These are phyloP conservation scores for Pecten maximus DNA, from an alignment of 2,888 invertebrate species.

Conservation along the genomic window DNA sequence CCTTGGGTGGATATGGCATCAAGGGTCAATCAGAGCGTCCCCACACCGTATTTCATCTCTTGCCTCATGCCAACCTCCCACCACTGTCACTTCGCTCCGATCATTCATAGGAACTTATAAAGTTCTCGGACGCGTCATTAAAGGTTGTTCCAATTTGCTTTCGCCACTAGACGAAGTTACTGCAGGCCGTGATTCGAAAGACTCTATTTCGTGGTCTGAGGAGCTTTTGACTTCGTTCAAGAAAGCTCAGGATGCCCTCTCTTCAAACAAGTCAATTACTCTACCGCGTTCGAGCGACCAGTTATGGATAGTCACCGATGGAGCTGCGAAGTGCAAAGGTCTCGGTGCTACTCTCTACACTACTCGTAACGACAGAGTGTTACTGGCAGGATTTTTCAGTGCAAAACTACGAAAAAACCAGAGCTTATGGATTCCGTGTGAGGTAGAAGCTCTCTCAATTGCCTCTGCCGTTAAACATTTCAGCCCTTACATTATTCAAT, in stretches of 20 bases:
- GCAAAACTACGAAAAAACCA: constrained; percentile 61
- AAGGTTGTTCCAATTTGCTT: constrained; percentile 48
- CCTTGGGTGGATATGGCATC: constrained; percentile 58
- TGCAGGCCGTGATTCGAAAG: constrained; percentile 53
- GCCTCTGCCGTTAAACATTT: constrained; percentile 62
- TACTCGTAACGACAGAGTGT: constrained; percentile 49
- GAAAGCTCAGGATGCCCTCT: no score
- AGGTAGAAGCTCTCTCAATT: constrained; percentile 63
- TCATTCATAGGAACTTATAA: constrained; percentile 35
- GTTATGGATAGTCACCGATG: constrained; percentile 60
- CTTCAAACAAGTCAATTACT: no score
- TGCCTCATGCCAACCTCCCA: constrained; percentile 37
- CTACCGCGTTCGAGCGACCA: constrained; percentile 54
- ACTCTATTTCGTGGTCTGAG: constrained; percentile 57
- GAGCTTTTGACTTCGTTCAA: constrained; percentile 45
- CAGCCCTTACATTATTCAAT: constrained; percentile 65
- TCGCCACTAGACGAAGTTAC: constrained; percentile 53
- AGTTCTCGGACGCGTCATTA: neutral
- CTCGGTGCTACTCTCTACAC: constrained; percentile 62
- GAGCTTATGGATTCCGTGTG: constrained; percentile 64
- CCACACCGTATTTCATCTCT: constrained; percentile 39
- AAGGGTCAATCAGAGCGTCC: constrained; percentile 55
- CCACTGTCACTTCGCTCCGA: constrained; percentile 21
- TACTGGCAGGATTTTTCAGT: constrained; percentile 60
- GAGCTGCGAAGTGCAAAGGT: constrained; percentile 49